These are phyloP conservation scores for Druceiella hillmani DNA, from an alignment of 2,888 invertebrate species.

Conservation along the genomic window DNA sequence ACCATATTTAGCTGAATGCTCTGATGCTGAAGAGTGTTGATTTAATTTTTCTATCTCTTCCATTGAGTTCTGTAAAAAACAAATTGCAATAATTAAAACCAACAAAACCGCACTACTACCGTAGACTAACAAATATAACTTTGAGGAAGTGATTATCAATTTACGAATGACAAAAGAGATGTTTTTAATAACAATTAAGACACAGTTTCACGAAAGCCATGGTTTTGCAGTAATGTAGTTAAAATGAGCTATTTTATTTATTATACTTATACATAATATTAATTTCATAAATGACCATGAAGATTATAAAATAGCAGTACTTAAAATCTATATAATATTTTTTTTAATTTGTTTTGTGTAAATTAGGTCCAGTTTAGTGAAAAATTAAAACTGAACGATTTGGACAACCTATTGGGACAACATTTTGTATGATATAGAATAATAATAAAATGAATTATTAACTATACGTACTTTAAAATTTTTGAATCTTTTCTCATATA, in stretches of 20 bases:
- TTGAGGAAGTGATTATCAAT: too few relatives aligned
- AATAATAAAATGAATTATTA: slow-evolving; percentile 12
- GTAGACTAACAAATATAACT: too few relatives aligned
- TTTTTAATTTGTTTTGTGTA: too few relatives aligned
- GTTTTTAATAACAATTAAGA: too few relatives aligned
- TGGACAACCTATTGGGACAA: slow-evolving; percentile 5
- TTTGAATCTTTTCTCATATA: slow-evolving; percentile 45
- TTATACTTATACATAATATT: too few relatives aligned
- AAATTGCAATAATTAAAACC: slow-evolving; percentile 14
- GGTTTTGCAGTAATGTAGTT: slow-evolving; percentile 4
- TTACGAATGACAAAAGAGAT: too few relatives aligned
- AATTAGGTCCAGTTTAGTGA: not conserved
- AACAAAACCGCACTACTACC: too few relatives aligned
- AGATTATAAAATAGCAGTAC: too few relatives aligned
- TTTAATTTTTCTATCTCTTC: slow-evolving; percentile 46
- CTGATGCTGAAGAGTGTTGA: slow-evolving; percentile 33
- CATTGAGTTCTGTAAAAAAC: slow-evolving; percentile 42
- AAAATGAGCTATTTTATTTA: slow-evolving; percentile 2
- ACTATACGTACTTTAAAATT: slow-evolving; percentile 47
- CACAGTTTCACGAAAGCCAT: too few relatives aligned
- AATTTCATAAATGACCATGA: too few relatives aligned
- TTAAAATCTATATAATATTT: too few relatives aligned
- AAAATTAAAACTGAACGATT: not conserved
- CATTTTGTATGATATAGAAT: slow-evolving; percentile 5
- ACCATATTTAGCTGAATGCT: slow-evolving; percentile 49